Evolutionary conservation across 2,888 invertebrate species (phyloP).

Genomic region (Eurytoma adleriae): DNA sequence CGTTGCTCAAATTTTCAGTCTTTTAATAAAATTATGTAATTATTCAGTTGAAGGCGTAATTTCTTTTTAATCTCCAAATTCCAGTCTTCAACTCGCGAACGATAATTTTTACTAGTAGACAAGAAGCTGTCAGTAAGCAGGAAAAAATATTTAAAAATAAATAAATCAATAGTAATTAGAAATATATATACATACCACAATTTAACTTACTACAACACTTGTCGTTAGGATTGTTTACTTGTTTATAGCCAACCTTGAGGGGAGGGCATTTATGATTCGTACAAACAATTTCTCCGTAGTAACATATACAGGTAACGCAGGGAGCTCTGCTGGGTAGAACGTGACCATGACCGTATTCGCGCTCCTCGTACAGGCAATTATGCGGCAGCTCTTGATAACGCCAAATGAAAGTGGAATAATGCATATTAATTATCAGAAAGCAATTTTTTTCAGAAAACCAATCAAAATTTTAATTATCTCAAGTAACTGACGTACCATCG

Average conservation of each 20-base stretch:
- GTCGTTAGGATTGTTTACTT: conserved; percentile 69
- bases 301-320: conserved; percentile 80
- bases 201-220: conserved; percentile 78
- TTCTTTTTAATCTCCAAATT: too few relatives aligned
- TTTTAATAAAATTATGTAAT: too few relatives aligned
- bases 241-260: conserved; percentile 77
- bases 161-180: too few relatives aligned
- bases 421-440: neutral
- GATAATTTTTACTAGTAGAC: too few relatives aligned
- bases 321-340: conserved; percentile 77
- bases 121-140: too few relatives aligned
- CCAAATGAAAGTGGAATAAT: conserved; percentile 30
- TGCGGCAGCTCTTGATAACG: conserved; percentile 61
- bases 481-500: conserved; percentile 69
- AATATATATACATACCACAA: conserved; percentile 75
- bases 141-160: too few relatives aligned
- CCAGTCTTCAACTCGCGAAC: too few relatives aligned
- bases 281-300: conserved; percentile 80
- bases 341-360: conserved; percentile 78
- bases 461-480: neutral
- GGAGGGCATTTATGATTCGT: conserved; percentile 79
- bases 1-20: too few relatives aligned
- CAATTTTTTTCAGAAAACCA: conserved; percentile 1
- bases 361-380: conserved; percentile 71
- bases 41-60: too few relatives aligned